Percentiles rank a stretch among this genome's conserved stretches.
phyloP scores from a whole-genome alignment of 2,888 invertebrate species.

The Rhingia campestris region DNA sequence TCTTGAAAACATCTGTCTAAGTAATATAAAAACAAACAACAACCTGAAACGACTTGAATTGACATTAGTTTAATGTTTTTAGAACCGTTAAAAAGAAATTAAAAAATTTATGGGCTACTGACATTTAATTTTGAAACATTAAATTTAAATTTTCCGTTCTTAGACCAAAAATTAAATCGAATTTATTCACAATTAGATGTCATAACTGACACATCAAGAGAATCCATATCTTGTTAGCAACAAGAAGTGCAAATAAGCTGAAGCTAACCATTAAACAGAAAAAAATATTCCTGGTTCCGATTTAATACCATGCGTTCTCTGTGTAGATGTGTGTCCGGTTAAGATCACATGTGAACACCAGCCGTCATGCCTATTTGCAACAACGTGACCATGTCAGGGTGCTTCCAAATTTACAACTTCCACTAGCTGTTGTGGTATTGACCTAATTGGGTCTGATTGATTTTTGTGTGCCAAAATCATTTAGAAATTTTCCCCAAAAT shows the following conservation, averaged over 20 bases:
- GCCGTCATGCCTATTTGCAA: neutral
- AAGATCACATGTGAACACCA: neutral
- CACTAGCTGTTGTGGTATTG: conserved; percentile 33
- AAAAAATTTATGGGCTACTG: too few relatives aligned
- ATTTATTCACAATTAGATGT: too few relatives aligned
- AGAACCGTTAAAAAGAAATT: too few relatives aligned
- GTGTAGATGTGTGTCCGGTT: neutral
- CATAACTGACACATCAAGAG: neutral
- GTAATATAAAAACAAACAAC: too few relatives aligned
- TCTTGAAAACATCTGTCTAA: too few relatives aligned
- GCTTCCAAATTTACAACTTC: neutral
- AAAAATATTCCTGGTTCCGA: neutral
- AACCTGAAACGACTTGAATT: too few relatives aligned
- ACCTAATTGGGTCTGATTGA: conserved; percentile 23
- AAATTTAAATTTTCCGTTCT: too few relatives aligned
- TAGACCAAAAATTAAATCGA: too few relatives aligned
- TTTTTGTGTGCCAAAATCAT: conserved; percentile 17
- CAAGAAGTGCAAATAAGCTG: neutral
- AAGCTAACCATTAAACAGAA: neutral
- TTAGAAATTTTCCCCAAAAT: conserved; percentile 24
- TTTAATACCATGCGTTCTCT: too few relatives aligned
- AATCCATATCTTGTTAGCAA: neutral
- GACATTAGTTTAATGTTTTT: too few relatives aligned
- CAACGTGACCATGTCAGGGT: conserved; percentile 9
- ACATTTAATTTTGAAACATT: too few relatives aligned